A percentile compares a stretch with the other conserved stretches of the same genome.
Conservation (phyloP, 2,797 vertebrate genomes). For the Carcharodon carcharias region DNA sequence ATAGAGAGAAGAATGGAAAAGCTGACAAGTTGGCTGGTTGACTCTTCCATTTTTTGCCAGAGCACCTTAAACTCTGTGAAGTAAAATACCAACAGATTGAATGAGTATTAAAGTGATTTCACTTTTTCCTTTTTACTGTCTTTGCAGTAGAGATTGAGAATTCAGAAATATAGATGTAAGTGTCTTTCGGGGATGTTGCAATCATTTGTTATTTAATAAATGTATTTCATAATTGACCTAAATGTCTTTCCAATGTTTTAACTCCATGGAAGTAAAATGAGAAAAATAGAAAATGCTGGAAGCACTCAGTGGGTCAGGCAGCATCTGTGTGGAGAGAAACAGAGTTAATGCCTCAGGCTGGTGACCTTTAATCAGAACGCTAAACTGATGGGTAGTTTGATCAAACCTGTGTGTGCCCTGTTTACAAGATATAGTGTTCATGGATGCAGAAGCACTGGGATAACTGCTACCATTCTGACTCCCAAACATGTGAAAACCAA, state of each 20-base stretch:
- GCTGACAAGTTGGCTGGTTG: neutral
- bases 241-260: neutral
- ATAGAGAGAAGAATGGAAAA: neutral
- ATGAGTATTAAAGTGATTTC: neutral
- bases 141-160: no score
- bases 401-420: neutral
- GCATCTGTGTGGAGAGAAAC: neutral
- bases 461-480: neutral
- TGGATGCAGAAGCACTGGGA: no score
- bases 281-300: neutral
- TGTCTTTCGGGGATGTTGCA: neutral
- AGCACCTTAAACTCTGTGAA: neutral
- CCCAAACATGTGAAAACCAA: neutral
- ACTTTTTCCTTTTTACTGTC: neutral
- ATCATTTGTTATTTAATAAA: slow-evolving; percentile 5
- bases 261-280: neutral
- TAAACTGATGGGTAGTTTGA: neutral
- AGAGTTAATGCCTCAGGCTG: neutral
- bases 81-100: neutral
- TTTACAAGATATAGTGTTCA: no score
- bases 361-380: no score
- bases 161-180: neutral
- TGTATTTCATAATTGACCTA: neutral
- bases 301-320: neutral
- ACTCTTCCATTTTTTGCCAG: neutral